Base-by-base conservation (phyloP, 2,113 vertebrate species). In the Pipa parva region DNA sequence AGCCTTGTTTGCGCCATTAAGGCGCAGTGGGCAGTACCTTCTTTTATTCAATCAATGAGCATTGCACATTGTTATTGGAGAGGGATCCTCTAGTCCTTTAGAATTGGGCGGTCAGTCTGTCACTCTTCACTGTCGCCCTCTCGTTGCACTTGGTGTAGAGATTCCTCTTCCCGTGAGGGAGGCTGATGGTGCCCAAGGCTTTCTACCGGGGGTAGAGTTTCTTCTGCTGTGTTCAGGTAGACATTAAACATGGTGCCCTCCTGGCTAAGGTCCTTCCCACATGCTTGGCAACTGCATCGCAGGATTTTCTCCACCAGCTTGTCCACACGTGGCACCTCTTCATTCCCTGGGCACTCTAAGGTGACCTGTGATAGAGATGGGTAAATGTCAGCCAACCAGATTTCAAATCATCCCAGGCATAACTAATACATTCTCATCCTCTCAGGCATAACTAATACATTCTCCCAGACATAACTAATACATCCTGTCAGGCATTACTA, bases 221-320 rank as follows among this genome's bases (percentile, higher is more conserved):
- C 88, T 50, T 87, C 86, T 0, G 66, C 66, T 0, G 92, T 89
- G 29, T 93, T 86, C 51, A 92, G 87, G 61, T 94, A 95, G 48
- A 93, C 88, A 4, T 91, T 92, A 89, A 97, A 89, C 63, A 93
- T 81, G 29, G 89, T 87, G 71, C 92, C 93, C 77, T 96, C 95
- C 36, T 93, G 94, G 77, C 76, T 84, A 0, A 86, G 88, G 67
- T 99, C 95, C 78, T 94, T 96, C 76, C 91, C 93, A 0, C 97
- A 98, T 0, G 95, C 94, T 88, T 99, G 95, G 81, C 97, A 99
- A 87, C 95, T 98, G 57, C 97, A 99, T 63, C 90, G 92, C 50
- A 96, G 75, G 26, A 99, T 98, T 82, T 92, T 91, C 82, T 99
- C 97, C 79, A 99, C 97, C 79, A 99, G 78, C 65, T 98, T 99